Evolutionary conservation across 2,113 vertebrate genomes (phyloP).

Genomic region (Alexandromys fortis): DNA sequence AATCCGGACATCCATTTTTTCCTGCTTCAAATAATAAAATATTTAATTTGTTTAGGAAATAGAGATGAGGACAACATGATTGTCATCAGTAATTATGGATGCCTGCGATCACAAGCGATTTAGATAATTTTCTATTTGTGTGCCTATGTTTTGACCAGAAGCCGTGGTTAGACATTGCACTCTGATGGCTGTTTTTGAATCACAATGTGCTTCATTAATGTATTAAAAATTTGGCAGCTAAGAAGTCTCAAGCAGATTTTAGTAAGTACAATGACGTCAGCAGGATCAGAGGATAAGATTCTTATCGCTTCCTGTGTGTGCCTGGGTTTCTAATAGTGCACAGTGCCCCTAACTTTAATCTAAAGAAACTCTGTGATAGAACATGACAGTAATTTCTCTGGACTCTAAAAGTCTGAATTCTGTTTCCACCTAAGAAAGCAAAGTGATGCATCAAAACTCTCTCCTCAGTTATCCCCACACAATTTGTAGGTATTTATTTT

Average conservation of each 20-base stretch:
- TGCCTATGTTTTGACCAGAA: background rate
- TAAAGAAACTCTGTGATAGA: background rate
- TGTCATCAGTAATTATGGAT: background rate
- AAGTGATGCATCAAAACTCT: background rate
- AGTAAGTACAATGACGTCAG: conserved; percentile 24
- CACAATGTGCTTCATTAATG: background rate
- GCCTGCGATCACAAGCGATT: background rate
- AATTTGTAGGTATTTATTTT: background rate
- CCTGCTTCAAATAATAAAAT: conserved; percentile 27
- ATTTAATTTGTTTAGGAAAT: conserved; percentile 32
- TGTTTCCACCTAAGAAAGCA: background rate
- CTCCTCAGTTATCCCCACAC: background rate
- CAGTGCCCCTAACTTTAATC: background rate
- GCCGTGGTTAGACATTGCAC: background rate
- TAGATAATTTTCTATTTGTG: background rate
- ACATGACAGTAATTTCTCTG: background rate
- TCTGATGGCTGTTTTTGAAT: background rate
- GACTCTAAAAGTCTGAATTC: background rate
- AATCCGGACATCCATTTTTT: background rate
- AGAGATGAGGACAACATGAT: background rate
- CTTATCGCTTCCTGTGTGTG: background rate
- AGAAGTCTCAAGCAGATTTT: background rate
- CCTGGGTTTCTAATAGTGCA: conserved; percentile 24
- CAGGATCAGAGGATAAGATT: background rate
- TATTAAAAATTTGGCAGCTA: background rate